Percentiles rank a stretch among this genome's conserved stretches.
These are phyloP conservation scores for Arrhamphus sclerolepis DNA, from an alignment of 2,797 vertebrate genomes.

Conservation along the genomic window DNA sequence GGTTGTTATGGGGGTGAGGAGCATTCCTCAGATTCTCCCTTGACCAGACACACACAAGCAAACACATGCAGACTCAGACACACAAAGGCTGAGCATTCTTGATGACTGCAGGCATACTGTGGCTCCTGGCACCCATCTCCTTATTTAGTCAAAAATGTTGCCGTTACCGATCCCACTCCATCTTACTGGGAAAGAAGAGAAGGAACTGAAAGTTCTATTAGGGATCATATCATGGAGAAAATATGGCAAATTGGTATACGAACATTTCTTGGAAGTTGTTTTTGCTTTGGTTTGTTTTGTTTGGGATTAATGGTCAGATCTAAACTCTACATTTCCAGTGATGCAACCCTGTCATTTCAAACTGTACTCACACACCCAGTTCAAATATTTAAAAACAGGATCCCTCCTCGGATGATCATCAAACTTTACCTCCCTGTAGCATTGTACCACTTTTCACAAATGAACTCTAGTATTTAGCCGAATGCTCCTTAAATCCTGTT, in stretches of 20 bases:
- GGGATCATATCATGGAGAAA: not conserved
- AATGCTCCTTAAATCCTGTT: too few relatives aligned
- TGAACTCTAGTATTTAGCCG: too few relatives aligned
- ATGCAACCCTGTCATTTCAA: too few relatives aligned
- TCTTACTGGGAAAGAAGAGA: conserved; percentile 20
- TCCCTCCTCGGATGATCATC: too few relatives aligned
- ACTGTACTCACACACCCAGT: too few relatives aligned
- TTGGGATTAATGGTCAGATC: not conserved
- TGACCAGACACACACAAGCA: conserved; percentile 51
- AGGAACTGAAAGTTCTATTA: not conserved
- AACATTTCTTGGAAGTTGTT: not conserved
- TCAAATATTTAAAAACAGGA: too few relatives aligned
- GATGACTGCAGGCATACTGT: conserved; percentile 53
- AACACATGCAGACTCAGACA: conserved; percentile 34
- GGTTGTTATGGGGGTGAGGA: conserved; percentile 61
- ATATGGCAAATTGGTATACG: not conserved
- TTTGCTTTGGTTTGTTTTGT: too few relatives aligned
- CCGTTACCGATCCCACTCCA: conserved; percentile 38
- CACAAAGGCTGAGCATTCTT: conserved; percentile 47
- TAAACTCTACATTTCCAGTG: too few relatives aligned
- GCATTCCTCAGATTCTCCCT: conserved; percentile 79
- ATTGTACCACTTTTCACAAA: too few relatives aligned
- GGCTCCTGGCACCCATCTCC: conserved; percentile 65
- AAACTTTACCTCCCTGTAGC: too few relatives aligned
- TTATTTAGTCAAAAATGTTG: conserved; percentile 74